Evolutionary conservation across 2,113 vertebrate genomes (phyloP).

Genomic region (Callaeas wilsoni): DNA sequence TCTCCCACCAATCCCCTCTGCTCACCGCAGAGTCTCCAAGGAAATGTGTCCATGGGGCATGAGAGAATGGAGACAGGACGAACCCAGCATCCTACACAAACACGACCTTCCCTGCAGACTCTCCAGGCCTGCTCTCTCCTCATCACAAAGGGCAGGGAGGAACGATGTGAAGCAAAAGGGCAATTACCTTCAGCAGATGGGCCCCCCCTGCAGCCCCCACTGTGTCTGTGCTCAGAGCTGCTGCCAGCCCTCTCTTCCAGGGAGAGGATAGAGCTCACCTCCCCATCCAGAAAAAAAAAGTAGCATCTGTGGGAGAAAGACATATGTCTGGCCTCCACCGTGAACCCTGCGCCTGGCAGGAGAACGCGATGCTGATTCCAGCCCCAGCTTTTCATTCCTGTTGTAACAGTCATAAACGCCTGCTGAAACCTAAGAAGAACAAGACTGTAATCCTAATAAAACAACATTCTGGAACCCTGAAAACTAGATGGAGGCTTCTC

Average conservation of each 20-base stretch:
- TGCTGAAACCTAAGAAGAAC: conserved; percentile 67
- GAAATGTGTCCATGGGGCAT: background rate
- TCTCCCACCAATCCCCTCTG: background rate
- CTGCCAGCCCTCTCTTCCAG: conserved; percentile 7
- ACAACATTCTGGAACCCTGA: conserved; percentile 65
- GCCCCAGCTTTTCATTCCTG: conserved; percentile 65
- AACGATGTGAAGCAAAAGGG: background rate
- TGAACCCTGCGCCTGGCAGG: conserved; percentile 65
- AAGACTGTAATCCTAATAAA: conserved; percentile 69
- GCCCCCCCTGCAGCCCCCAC: background rate
- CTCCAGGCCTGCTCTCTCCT: background rate
- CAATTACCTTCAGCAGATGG: background rate
- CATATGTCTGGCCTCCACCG: conserved; percentile 59
- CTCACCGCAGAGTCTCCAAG: background rate
- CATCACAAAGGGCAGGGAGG: background rate
- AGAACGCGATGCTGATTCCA: conserved; percentile 56
- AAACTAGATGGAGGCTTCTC: conserved; percentile 52
- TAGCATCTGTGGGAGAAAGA: conserved; percentile 52
- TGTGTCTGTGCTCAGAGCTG: background rate
- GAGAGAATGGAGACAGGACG: background rate
- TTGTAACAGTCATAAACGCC: conserved; percentile 68
- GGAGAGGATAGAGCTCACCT: conserved; percentile 6
- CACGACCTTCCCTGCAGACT: background rate
- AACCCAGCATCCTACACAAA: background rate
- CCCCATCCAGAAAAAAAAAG: conserved; percentile 41